phyloP scores from a whole-genome alignment of 2,113 vertebrate genomes.

The Myotis davidii region DNA sequence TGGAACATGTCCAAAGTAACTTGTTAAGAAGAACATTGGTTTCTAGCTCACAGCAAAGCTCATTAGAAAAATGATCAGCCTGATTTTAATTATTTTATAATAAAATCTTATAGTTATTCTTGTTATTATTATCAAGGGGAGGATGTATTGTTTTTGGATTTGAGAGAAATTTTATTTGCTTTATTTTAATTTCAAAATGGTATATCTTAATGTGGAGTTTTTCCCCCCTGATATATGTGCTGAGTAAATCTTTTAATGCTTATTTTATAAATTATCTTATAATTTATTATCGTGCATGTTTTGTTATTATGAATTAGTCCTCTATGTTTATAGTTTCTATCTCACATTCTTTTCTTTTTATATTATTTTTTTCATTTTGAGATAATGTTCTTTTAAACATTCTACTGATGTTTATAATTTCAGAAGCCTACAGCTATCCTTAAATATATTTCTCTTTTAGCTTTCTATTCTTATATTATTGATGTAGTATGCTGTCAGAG shows the following conservation, averaged over 20 bases:
- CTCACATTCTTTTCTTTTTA: background rate
- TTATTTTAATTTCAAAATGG: conserved; percentile 7
- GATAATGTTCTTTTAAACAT: background rate
- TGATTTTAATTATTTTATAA: background rate
- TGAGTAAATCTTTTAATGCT: background rate
- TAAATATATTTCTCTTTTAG: background rate
- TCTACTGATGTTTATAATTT: background rate
- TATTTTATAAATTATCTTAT: background rate
- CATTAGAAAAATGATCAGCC: background rate
- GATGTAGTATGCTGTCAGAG: background rate
- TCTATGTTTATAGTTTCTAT: background rate
- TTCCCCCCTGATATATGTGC: background rate
- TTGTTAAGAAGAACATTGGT: background rate
- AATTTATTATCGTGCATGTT: background rate
- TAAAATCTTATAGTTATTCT: background rate
- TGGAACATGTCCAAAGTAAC: background rate
- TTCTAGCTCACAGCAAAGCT: background rate
- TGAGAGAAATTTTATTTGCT: background rate
- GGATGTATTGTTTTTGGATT: background rate
- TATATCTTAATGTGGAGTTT: background rate
- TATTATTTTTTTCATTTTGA: background rate
- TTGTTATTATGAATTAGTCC: background rate
- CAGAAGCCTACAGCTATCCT: background rate
- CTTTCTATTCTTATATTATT: background rate
- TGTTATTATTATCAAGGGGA: background rate